Conservation (phyloP, 2,113 vertebrate genomes). For the Prochilodus magdalenae region DNA sequence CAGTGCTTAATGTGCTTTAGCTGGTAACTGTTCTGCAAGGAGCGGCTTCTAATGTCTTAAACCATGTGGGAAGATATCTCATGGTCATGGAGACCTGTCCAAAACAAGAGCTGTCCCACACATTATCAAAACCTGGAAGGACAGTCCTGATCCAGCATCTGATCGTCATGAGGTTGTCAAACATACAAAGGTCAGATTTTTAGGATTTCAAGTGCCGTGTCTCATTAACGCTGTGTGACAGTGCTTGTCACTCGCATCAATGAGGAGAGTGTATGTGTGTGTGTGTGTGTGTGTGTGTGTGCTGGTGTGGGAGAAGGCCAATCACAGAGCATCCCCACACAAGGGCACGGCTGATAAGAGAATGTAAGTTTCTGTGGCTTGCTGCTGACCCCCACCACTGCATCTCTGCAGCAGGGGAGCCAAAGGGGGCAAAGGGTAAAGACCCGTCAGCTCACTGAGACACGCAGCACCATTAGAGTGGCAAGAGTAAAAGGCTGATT, state of each 20-base stretch:
- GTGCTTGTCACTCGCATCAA: neutral
- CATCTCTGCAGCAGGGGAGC: neutral
- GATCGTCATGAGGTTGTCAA: conserved; percentile 45
- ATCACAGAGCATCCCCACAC: neutral
- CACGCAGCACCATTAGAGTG: conserved; percentile 16
- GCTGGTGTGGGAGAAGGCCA: neutral
- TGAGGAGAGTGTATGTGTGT: neutral
- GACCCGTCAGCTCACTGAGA: conserved; percentile 4
- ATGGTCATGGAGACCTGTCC: too few relatives aligned
- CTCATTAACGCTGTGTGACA: conserved; percentile 26
- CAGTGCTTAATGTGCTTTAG: too few relatives aligned
- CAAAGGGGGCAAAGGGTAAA: conserved; percentile 14
- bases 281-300: too few relatives aligned
- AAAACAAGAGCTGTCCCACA: too few relatives aligned
- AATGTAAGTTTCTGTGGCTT: neutral
- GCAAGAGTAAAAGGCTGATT: conserved; percentile 30
- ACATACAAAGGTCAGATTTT: conserved; percentile 20
- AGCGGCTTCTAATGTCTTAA: too few relatives aligned
- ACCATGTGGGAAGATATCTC: too few relatives aligned
- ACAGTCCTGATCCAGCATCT: too few relatives aligned
- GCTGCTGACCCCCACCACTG: conserved; percentile 8
- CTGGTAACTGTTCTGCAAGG: too few relatives aligned
- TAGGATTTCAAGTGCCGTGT: neutral
- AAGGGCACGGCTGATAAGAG: neutral
- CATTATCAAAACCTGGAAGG: too few relatives aligned